phyloP scores from a whole-genome alignment of 2,888 invertebrate genomes.

The Pegoplata infirma region DNA sequence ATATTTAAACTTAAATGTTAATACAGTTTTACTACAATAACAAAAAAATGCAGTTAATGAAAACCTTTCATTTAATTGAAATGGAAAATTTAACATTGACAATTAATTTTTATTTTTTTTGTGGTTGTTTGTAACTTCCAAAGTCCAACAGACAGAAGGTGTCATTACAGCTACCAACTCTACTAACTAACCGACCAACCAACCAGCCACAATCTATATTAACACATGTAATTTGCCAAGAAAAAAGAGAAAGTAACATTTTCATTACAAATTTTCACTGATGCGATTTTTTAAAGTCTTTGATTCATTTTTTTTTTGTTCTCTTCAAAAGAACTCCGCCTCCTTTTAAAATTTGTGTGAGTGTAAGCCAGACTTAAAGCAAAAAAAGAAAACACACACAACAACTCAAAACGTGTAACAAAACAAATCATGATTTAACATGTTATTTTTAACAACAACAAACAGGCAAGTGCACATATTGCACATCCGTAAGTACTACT shows the following conservation, averaged over 20 bases:
- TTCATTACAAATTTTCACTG: conserved; percentile 42
- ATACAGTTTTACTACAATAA: too few species aligned
- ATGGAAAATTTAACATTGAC: conserved; percentile 51
- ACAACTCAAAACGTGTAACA: conserved; percentile 25
- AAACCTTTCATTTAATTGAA: conserved; percentile 56
- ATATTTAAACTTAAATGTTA: background rate
- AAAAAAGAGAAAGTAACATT: conserved; percentile 58
- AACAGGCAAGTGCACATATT: conserved; percentile 50
- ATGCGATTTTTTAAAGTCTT: conserved; percentile 19
- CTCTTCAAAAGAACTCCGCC: conserved; percentile 56
- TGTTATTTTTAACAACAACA: conserved; percentile 44
- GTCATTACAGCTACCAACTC: conserved; percentile 13
- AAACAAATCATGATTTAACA: conserved; percentile 42
- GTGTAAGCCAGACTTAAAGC: conserved; percentile 5
- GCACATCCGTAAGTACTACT: conserved; percentile 17
- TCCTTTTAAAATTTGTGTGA: conserved; percentile 25
- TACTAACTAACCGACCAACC: too few species aligned
- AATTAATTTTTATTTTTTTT: conserved; percentile 49
- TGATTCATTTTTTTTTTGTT: background rate
- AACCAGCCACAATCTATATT: background rate
- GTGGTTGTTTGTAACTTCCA: conserved; percentile 1
- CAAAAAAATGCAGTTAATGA: conserved; percentile 14
- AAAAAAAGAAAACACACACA: too few species aligned
- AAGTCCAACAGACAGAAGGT: conserved; percentile 11
- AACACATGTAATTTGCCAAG: conserved; percentile 20